These are phyloP conservation scores for Anneissia japonica DNA, from an alignment of 35 echinoderm and acorn worm species.

Conservation along the genomic window DNA sequence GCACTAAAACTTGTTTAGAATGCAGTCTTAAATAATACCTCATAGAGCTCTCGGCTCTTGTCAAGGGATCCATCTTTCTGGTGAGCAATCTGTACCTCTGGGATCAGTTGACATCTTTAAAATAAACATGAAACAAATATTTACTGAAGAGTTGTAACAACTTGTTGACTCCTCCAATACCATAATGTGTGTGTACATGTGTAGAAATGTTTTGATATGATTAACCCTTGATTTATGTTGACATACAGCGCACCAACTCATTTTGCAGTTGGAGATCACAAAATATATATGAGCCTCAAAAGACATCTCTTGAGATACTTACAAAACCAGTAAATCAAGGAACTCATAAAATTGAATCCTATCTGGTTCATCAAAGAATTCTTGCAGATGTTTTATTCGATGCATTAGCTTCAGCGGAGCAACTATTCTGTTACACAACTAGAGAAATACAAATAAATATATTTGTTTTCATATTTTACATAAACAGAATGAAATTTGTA, in stretches of 20 bases:
- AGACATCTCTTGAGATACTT: slow-evolving; percentile 13
- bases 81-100: slow-evolving; percentile 43
- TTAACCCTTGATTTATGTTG: too few species aligned
- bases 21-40: too few species aligned
- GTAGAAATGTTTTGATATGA: too few species aligned
- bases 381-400: slow-evolving; percentile 94
- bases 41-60: slow-evolving; percentile 64
- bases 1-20: too few species aligned
- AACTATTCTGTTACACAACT: slow-evolving; percentile 77
- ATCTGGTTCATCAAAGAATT: slow-evolving; percentile 82
- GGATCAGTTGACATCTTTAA: slow-evolving; percentile 56
- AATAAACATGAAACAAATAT: too few species aligned
- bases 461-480: neutral
- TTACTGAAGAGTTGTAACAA: too few species aligned
- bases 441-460: slow-evolving; percentile 2
- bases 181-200: too few species aligned
- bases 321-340: slow-evolving; percentile 93
- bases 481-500: too few species aligned
- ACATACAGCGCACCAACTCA: too few species aligned
- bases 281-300: too few species aligned
- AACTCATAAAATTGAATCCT: slow-evolving; percentile 95
- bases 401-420: slow-evolving; percentile 95
- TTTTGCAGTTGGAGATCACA: too few species aligned
- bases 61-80: slow-evolving; percentile 61
- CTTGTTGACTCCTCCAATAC: too few species aligned